Evolutionary conservation across 1,140 invertebrate genomes (phyloP), one percentile per base, ranked within the genome.

Genomic region (Pentalonia nigronervosa): DNA sequence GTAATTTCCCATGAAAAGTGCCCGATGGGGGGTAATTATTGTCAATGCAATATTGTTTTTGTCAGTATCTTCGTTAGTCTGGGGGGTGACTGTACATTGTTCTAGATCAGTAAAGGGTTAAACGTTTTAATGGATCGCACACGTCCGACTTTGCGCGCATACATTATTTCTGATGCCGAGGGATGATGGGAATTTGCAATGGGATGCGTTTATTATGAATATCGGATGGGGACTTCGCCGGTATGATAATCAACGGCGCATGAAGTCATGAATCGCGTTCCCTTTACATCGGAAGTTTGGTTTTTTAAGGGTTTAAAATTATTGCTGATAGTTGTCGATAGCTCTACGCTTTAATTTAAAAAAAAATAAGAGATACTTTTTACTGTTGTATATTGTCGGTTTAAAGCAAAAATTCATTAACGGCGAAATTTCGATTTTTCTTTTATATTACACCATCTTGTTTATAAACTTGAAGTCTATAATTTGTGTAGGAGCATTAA

Each of bases 1-100:
- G 91, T 86, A 93, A 93, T 93, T 93, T 93, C 91, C 91, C 91
- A 93, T 93, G 91, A 93, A 93, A 60, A 93, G 48, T 30, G 48
- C 89, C 45, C 91, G 17, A 36, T 67, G 91, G 91, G 91, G 91
- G 91, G 91, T 93, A 93, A 93, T 93, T 93, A 93, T 86, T 93
- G 34, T 93, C 67, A 86, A 86, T 86, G 76, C 91, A 86, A 93
- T 93, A 93, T 93, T 93, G 91, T 93, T 93, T 86, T 93, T 93
- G 91, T 50, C 91, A 36, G 91, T 56, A 17, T 93, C 91, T 93
- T 93, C 91, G 53, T 90, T 67, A 67, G 53, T 60, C 81, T 20
- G 47, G 20, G 91, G 67, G 60, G 47, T 84, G 47, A 50, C n/a
- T 36, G 2, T 45, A 86, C 81, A 93, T 93, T 93, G 91, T 93